Percentiles rank a stretch among this genome's conserved stretches.
Evolutionary conservation across 2,113 vertebrate species (phyloP).

Genomic region (Chamaea fasciata): DNA sequence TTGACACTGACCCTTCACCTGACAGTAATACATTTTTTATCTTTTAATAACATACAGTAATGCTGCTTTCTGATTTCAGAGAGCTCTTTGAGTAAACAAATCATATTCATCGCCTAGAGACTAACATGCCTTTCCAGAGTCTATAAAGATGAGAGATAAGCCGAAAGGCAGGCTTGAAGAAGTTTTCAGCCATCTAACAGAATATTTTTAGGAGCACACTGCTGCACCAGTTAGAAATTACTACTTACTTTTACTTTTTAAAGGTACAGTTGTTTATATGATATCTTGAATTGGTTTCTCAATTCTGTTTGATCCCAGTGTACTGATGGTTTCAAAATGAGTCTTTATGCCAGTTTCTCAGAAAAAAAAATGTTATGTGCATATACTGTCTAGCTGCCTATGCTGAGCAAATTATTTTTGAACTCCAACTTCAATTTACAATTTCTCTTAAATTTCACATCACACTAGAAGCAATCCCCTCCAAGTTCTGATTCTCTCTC

Average conservation of each 20-base stretch:
- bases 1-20: slow-evolving; percentile 43
- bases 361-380: not conserved
- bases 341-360: not conserved
- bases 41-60: slow-evolving; percentile 45
- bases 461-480: not conserved
- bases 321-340: not conserved
- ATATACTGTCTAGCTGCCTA: not conserved
- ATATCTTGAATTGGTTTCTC: not conserved
- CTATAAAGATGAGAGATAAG: slow-evolving; percentile 27
- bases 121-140: not conserved
- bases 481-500: not conserved
- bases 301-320: not conserved
- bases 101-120: not conserved
- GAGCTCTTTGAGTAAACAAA: slow-evolving; percentile 53
- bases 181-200: not conserved
- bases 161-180: not conserved
- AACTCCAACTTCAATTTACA: not conserved
- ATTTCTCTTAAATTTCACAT: not conserved
- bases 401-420: not conserved
- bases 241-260: not conserved
- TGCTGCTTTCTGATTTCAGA: not conserved
- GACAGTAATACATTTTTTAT: slow-evolving; percentile 57
- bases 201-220: not conserved
- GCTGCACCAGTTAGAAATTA: not conserved
- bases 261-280: not conserved